Evolutionary conservation across 2,888 invertebrate species (phyloP).

Genomic region (Nomada ruficornis): DNA sequence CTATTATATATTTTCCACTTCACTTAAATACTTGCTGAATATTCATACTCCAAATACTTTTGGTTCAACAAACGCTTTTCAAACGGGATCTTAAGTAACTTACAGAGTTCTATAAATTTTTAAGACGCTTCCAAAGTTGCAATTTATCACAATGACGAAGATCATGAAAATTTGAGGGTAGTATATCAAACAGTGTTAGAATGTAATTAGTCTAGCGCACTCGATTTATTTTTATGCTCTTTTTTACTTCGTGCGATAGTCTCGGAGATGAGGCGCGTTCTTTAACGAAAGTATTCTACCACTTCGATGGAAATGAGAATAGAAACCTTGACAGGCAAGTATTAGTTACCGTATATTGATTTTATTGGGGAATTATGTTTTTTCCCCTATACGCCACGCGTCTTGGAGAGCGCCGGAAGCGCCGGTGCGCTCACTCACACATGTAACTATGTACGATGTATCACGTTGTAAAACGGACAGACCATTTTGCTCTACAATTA

Average conservation of each 20-base stretch:
- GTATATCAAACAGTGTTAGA: not conserved
- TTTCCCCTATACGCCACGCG: too few relatives aligned
- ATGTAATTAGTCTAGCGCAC: not conserved
- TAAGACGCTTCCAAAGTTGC: not conserved
- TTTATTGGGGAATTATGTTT: too few relatives aligned
- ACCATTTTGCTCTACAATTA: too few relatives aligned
- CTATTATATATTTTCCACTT: too few relatives aligned
- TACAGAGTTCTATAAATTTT: not conserved
- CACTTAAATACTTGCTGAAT: too few relatives aligned
- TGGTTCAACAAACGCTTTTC: not conserved
- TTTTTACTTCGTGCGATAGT: not conserved
- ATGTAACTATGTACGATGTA: too few relatives aligned
- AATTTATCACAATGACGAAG: not conserved
- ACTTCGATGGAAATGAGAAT: constrained; percentile 41
- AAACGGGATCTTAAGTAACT: not conserved
- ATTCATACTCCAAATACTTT: too few relatives aligned
- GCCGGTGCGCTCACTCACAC: too few relatives aligned
- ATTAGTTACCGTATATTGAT: constrained; percentile 57
- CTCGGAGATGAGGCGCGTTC: constrained; percentile 1
- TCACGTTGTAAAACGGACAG: too few relatives aligned
- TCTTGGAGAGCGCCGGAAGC: too few relatives aligned
- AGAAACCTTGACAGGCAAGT: constrained; percentile 24
- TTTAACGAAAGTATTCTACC: constrained; percentile 10
- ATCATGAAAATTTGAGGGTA: not conserved
- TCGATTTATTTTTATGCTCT: not conserved